These are phyloP conservation scores for Rhinogobio ventralis DNA, from an alignment of 2,797 vertebrate species.

Conservation along the genomic window DNA sequence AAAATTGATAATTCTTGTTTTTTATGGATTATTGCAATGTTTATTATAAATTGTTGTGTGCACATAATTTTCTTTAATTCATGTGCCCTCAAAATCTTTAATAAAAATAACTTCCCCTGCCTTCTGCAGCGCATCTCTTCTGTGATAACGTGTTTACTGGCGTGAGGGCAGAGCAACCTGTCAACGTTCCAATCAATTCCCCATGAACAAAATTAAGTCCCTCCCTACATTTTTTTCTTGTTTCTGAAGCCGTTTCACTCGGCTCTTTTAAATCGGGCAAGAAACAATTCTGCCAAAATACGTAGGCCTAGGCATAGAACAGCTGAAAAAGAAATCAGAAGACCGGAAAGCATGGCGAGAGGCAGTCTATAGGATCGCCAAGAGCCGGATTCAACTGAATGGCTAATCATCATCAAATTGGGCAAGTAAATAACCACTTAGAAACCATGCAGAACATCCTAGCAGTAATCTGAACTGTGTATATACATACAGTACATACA, in stretches of 20 bases:
- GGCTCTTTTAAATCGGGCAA: not conserved
- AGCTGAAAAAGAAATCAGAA: not conserved
- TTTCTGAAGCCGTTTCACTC: not conserved
- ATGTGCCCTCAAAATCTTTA: not conserved
- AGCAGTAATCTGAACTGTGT: not conserved
- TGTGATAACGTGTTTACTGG: no score
- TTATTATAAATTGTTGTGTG: no score
- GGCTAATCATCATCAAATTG: not conserved
- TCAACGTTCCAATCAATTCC: not conserved
- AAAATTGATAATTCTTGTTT: no score
- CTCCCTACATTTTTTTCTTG: not conserved
- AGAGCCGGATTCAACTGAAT: not conserved
- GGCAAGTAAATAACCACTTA: not conserved
- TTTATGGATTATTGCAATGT: no score
- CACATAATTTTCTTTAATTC: not conserved
- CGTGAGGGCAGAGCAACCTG: no score
- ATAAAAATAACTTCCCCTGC: not conserved
- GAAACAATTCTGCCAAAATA: no score
- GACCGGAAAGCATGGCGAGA: not conserved
- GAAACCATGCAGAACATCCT: not conserved
- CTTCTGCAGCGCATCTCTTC: no score
- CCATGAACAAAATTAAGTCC: not conserved
- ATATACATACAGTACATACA: not conserved
- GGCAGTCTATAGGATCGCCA: not conserved
- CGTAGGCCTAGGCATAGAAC: not conserved